Evolutionary conservation across 2,888 invertebrate genomes (phyloP), one percentile per base, ranked within the genome.

Genomic region (Ennomos fuscantarius): DNA sequence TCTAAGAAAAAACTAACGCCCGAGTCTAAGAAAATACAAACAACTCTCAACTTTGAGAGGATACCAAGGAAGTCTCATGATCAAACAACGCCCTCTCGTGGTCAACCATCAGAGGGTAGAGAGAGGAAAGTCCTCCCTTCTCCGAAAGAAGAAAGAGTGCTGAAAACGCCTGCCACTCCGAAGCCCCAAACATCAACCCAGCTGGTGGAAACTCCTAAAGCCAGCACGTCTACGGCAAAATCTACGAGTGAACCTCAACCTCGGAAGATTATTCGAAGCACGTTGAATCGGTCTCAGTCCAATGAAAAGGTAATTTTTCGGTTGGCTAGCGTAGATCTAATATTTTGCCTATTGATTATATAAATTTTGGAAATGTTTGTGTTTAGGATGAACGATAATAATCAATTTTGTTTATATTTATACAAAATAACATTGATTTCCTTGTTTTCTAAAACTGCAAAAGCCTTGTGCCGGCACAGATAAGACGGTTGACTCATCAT

Each of bases 11-110:
- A 86, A 62, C 58, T 69, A 9, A 55, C 69, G 1, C 69, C 64
- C 52, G 89, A 86, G 15, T 62, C 83, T 36, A 76, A 70, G 47
- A 89, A 83, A 72, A 87, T 92, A 62, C 93, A 93, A 74, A 93
- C 91, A 1, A 92, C 87, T n/a, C 76, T 93, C 0, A 93, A 89
- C 68, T 92, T 92, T 69, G 84, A 91, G 39, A 82, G 84, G 48
- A 78, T 89, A 69, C 87, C 89, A 9, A 82, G 77, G 60, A 89
- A 86, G 60, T 55, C 74, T 3, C 70, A 63, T 54, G 85, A 86
- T 15, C 75, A 81, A 34, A 52, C 72, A 1, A 67, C 70, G 11
- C 65, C 74, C 13, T 54, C 66, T 47, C 81, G 74, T 55, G 65
- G 68, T 35, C 69, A 70, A 5, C 74, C 73, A 36, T 37, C 62